Evolutionary conservation across 2,113 vertebrate genomes (phyloP).

Genomic region (Macquaria ambigua): DNA sequence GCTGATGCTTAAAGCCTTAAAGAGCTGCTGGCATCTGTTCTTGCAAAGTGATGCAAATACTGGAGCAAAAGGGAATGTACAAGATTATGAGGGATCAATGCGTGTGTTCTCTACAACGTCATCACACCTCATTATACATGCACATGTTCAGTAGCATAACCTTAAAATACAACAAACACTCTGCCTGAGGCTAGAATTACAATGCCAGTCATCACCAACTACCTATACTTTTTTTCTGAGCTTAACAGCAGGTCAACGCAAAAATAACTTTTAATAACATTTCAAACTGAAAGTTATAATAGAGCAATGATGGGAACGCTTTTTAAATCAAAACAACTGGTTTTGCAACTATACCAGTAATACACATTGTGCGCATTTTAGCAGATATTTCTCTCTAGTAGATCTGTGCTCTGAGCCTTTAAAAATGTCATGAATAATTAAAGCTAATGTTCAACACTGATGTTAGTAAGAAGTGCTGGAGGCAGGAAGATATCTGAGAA

Average conservation of each 20-base stretch:
- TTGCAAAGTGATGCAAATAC: conserved; percentile 7
- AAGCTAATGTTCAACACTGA: background rate
- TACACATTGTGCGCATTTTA: background rate
- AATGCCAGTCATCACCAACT: background rate
- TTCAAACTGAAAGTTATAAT: background rate
- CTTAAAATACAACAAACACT: background rate
- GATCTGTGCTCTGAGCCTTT: background rate
- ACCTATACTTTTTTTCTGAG: background rate
- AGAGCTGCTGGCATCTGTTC: conserved; percentile 8
- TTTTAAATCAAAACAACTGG: background rate
- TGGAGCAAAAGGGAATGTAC: background rate
- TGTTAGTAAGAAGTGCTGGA: conserved; percentile 11
- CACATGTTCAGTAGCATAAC: background rate
- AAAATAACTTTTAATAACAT: background rate
- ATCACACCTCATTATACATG: conserved; percentile 14
- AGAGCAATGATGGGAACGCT: background rate
- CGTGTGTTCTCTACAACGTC: background rate
- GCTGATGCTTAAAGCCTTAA: background rate
- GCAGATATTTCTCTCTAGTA: background rate
- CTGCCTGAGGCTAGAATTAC: conserved; percentile 12
- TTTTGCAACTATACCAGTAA: background rate
- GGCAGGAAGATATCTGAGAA: conserved; percentile 1
- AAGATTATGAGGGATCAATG: conserved; percentile 16
- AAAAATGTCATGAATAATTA: background rate
- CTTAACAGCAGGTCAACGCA: conserved; percentile 6